A percentile compares a stretch with the other conserved stretches of the same genome.
Evolutionary conservation across 2,888 invertebrate species (phyloP).

Genomic region (Netelia fuscicornis): DNA sequence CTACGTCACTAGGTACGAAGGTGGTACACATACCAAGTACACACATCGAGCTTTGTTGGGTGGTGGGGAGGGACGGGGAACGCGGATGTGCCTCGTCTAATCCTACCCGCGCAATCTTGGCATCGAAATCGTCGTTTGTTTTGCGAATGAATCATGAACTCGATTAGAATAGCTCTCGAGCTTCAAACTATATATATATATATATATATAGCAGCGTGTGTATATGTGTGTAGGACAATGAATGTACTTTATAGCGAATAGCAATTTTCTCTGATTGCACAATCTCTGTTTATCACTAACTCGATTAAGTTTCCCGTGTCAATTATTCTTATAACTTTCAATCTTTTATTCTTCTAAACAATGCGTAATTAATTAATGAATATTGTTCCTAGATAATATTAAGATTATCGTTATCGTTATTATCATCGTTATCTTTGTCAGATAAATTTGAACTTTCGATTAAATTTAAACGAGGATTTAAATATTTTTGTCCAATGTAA

Average conservation of each 20-base stretch:
- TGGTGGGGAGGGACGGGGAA: background rate
- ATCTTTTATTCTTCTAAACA: background rate
- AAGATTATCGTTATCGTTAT: too few species aligned
- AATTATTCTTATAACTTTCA: background rate
- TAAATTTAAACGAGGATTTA: conserved; percentile 71
- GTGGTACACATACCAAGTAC: background rate
- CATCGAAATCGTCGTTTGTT: conserved; percentile 43
- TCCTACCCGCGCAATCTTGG: conserved; percentile 31
- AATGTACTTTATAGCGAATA: conserved; percentile 4
- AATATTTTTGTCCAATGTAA: conserved; percentile 64
- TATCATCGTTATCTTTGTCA: background rate
- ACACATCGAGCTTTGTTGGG: background rate
- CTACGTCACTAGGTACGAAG: background rate
- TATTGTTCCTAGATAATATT: too few species aligned
- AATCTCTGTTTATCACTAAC: conserved; percentile 20
- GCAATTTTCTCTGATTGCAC: background rate
- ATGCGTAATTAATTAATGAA: background rate
- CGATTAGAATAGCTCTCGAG: conserved; percentile 43
- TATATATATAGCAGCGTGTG: background rate
- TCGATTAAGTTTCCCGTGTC: conserved; percentile 20
- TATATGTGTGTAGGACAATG: background rate
- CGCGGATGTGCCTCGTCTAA: conserved; percentile 28
- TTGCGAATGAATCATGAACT: conserved; percentile 31
- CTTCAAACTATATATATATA: background rate
- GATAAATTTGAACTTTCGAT: too few species aligned